Conservation (phyloP, 2,113 vertebrate species). For the Cyphotilapia sp. region DNA sequence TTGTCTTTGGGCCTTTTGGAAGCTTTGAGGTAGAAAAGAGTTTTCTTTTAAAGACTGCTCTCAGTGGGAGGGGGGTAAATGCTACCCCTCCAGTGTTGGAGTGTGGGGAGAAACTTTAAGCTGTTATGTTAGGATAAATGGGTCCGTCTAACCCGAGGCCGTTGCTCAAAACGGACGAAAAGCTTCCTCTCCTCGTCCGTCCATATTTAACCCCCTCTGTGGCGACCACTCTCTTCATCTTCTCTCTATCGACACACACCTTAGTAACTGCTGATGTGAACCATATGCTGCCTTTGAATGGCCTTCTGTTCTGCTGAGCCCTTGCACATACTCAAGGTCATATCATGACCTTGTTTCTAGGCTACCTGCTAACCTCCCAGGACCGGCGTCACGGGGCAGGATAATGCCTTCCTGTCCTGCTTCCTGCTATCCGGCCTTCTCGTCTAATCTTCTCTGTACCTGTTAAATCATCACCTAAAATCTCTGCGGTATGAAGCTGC, state of each 20-base stretch:
- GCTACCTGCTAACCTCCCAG: conserved; percentile 8
- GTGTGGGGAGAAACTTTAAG: background rate
- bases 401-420: conserved; percentile 10
- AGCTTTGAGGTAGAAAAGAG: background rate
- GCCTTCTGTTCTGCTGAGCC: conserved; percentile 28
- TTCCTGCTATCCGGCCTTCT: background rate
- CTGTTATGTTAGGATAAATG: background rate
- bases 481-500: background rate
- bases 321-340: background rate
- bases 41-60: background rate
- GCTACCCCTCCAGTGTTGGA: background rate
- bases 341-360: conserved; percentile 7
- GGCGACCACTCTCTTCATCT: conserved; percentile 26
- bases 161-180: conserved; percentile 12
- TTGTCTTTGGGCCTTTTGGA: background rate
- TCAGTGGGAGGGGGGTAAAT: background rate
- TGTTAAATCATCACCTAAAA: background rate
- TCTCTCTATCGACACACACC: conserved; percentile 31
- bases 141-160: conserved; percentile 10
- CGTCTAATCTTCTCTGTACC: background rate
- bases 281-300: conserved; percentile 55
- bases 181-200: conserved; percentile 2
- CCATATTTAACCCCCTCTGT: conserved; percentile 12
- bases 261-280: conserved; percentile 57
- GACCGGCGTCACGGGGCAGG: background rate